These are phyloP conservation scores for Aphelocoma coerulescens DNA, from an alignment of 2,113 vertebrate species.

Conservation along the genomic window DNA sequence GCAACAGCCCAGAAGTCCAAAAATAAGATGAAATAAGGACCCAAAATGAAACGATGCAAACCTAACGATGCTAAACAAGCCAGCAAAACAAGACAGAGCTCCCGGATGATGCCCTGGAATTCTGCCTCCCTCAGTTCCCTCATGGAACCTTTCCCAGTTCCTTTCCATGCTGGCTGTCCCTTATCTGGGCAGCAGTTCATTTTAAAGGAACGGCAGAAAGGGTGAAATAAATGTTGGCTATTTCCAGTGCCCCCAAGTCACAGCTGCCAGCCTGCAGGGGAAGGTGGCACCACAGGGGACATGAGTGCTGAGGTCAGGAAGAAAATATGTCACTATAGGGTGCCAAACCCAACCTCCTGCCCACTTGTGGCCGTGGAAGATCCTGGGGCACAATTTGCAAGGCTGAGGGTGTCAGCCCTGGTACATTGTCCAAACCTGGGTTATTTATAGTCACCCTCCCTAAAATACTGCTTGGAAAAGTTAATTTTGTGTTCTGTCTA, in stretches of 20 bases:
- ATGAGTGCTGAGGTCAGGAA: background rate
- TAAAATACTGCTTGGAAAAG: conserved; percentile 41
- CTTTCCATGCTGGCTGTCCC: background rate
- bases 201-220: background rate
- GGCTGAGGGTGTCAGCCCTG: conserved; percentile 25
- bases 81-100: background rate
- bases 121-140: background rate
- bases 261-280: background rate
- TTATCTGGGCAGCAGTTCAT: conserved; percentile 21
- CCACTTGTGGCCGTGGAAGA: background rate
- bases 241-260: background rate
- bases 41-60: background rate
- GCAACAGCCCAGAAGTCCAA: background rate
- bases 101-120: background rate
- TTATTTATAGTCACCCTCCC: conserved; percentile 24
- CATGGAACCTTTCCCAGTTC: background rate
- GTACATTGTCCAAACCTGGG: background rate
- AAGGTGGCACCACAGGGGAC: background rate
- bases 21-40: background rate
- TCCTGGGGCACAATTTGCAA: background rate
- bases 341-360: conserved; percentile 25
- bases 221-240: background rate
- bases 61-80: background rate
- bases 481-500: background rate
- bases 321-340: background rate